Base-by-base conservation (phyloP, 2,888 invertebrate species). In the Lottia scabra region DNA sequence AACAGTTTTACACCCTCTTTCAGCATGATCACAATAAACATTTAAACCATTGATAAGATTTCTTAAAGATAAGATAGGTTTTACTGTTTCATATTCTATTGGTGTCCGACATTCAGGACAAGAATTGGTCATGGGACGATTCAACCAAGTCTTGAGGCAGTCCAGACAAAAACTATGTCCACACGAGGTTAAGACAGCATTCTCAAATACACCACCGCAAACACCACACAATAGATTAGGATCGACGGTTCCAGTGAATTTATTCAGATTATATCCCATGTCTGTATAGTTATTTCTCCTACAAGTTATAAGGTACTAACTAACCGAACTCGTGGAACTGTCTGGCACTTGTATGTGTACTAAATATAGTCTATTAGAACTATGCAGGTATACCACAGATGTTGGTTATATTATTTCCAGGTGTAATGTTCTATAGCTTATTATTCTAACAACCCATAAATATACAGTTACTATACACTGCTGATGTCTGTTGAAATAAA, bases 171-270 rank as follows among this genome's bases (percentile, higher is more conserved):
- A 88, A 13, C 83, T 81, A 68, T 88, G 88, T 8, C 88, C 87
- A 73, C 88, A 88, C 3, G 86, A 85, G 0, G 87, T 88, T 46
- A 87, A 76, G 67, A 87, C 86, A 1, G 87, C 84, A 26, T 85
- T 83, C 69, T 87, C 84, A 27, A 88, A 78, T 10, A 87, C 87
- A 16, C 81, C 77, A 64, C 86, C 82, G 73, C 88, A 88, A 30
- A 88, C 85, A 56, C 84, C 82, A 75, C 88, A 88, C 15, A 88
- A 68, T 44, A 88, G 77, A 75, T 88, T 88, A 6, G 85, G 84
- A 74, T 88, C 88, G 19, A 88, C 79, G 0, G 80, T 66, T 13
- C 78, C 77, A 16, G 84, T 75, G 71, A 88, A 88, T 6, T 82
- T 74, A 65, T 83, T 79, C 12, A 83, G 73, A 45, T 81, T 73